A percentile compares a stretch with the other conserved stretches of the same genome.
phyloP scores from a whole-genome alignment of 2,797 vertebrate species.

The Helarctos malayanus region DNA sequence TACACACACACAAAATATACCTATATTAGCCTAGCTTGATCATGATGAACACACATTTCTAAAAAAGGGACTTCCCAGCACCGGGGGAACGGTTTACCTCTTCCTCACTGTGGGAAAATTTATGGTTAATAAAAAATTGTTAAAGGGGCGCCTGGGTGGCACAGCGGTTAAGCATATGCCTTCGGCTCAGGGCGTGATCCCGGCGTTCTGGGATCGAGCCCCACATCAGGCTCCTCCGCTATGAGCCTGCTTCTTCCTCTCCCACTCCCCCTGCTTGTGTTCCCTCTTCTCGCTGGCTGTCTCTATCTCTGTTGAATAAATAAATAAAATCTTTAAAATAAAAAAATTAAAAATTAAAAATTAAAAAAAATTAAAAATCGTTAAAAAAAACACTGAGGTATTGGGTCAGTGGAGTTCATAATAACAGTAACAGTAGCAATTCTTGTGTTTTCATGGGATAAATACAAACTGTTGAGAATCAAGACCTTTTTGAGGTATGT shows the following conservation, averaged over 20 bases:
- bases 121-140: constrained; percentile 54
- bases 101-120: constrained; percentile 69
- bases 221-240: too few relatives aligned
- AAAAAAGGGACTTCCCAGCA: constrained; percentile 88
- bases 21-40: constrained; percentile 66
- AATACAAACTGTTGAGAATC: constrained; percentile 8
- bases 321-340: too few relatives aligned
- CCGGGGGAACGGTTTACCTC: constrained; percentile 79
- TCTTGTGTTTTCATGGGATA: background rate
- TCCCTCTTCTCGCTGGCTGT: too few relatives aligned
- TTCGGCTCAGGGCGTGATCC: too few relatives aligned
- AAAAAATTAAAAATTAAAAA: background rate
- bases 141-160: background rate
- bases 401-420: constrained; percentile 47
- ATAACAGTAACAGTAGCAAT: background rate
- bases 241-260: too few relatives aligned
- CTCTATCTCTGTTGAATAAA: too few relatives aligned
- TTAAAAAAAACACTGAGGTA: constrained; percentile 18
- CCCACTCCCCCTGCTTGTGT: too few relatives aligned
- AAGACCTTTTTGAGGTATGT: background rate
- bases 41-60: constrained; percentile 85
- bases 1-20: background rate
- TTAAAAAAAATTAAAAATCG: background rate
- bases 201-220: too few relatives aligned
- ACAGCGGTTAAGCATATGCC: too few relatives aligned